Evolutionary conservation across 2,888 invertebrate genomes (phyloP).

Genomic region (Tiliacea citrago): DNA sequence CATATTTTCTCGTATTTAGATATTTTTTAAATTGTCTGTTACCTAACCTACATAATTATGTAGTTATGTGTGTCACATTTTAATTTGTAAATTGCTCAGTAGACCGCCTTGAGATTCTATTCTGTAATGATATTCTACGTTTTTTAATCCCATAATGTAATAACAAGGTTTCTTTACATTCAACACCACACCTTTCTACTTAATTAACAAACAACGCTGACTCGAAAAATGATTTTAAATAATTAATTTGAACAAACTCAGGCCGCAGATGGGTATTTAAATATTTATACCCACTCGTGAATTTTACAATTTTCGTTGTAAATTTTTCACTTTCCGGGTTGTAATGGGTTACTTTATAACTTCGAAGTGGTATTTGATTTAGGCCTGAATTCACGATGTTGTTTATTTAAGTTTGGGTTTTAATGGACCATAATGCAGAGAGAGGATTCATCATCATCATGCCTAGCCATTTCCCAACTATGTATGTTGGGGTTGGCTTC

Average conservation of each 20-base stretch:
- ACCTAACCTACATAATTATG: no score
- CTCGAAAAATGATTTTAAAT: conserved; percentile 45
- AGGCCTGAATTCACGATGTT: no score
- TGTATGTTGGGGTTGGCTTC: no score
- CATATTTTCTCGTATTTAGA: no score
- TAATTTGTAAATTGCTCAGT: no score
- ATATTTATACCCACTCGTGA: conserved; percentile 49
- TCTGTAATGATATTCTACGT: neutral
- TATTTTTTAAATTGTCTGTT: no score
- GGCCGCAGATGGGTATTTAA: conserved; percentile 29
- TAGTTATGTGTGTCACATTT: no score
- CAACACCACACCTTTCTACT: conserved; percentile 24
- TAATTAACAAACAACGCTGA: conserved; percentile 37
- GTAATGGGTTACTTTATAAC: conserved; percentile 39
- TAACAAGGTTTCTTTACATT: conserved; percentile 16
- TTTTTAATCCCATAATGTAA: conserved; percentile 2
- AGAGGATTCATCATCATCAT: neutral
- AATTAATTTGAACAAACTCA: conserved; percentile 46
- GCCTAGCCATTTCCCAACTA: neutral
- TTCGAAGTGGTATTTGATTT: conserved; percentile 29
- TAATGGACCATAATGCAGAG: neutral
- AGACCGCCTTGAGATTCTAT: no score
- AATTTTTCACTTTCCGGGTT: neutral
- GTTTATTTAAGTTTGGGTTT: neutral
- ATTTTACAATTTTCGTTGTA: neutral